These are phyloP conservation scores for Picathartes gymnocephalus DNA, from an alignment of 2,113 vertebrate species.

Conservation along the genomic window DNA sequence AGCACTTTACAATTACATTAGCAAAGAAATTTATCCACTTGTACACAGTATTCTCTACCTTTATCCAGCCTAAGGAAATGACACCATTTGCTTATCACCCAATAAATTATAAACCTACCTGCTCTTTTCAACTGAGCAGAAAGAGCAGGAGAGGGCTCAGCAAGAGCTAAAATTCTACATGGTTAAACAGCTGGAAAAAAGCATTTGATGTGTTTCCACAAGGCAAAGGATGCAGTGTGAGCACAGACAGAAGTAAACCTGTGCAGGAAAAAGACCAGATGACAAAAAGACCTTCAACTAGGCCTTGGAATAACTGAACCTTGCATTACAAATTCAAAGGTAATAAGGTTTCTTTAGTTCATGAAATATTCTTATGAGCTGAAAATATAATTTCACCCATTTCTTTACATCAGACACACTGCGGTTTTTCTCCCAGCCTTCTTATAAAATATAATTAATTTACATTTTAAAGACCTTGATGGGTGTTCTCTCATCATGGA, in stretches of 20 bases:
- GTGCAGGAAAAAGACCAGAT: not conserved
- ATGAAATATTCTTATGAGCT: not conserved
- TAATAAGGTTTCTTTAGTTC: not conserved
- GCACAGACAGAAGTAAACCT: not conserved
- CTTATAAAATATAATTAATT: slow-evolving; percentile 10
- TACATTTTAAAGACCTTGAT: slow-evolving; percentile 32
- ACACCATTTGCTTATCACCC: not conserved
- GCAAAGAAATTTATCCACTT: not conserved
- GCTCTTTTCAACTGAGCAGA: not conserved
- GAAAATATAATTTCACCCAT: not conserved
- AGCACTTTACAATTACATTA: not conserved
- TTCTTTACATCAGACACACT: not conserved
- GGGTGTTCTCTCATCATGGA: not conserved
- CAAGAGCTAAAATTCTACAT: not conserved
- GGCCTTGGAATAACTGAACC: not conserved
- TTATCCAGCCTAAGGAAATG: not conserved
- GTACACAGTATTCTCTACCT: not conserved
- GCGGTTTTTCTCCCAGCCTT: not conserved
- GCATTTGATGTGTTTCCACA: not conserved
- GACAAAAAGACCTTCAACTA: not conserved
- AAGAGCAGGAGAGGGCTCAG: not conserved
- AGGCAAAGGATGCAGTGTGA: not conserved
- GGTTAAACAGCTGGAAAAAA: not conserved
- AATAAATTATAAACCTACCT: not conserved
- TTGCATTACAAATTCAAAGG: not conserved